Conservation (phyloP, 1,140 invertebrate genomes). For the Aleiodes sp. region DNA sequence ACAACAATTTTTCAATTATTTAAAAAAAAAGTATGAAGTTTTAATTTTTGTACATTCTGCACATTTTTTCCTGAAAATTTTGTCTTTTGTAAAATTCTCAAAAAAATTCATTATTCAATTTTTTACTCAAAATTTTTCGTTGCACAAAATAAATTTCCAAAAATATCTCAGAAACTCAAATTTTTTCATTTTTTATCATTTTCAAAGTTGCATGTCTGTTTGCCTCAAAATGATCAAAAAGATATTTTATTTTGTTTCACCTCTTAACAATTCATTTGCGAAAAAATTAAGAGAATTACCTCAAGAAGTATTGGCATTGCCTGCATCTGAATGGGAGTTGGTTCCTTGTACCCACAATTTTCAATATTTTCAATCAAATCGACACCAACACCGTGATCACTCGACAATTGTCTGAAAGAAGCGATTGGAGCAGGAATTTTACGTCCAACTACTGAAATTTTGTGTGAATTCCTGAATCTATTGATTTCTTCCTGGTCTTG, state of each 20-base stretch:
- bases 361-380: slow-evolving; percentile 79
- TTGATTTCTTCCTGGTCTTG: slow-evolving; percentile 72
- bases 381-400: slow-evolving; percentile 68
- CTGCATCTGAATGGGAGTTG: slow-evolving; percentile 96
- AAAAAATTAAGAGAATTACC: slow-evolving; percentile 61
- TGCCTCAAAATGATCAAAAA: too few species aligned
- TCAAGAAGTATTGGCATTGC: slow-evolving; percentile 88
- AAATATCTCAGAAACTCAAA: too few species aligned
- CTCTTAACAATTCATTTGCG: too few species aligned
- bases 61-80: too few species aligned
- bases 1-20: neutral
- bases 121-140: too few species aligned
- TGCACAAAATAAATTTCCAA: too few species aligned
- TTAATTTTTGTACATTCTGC: neutral
- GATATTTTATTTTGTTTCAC: too few species aligned
- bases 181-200: slow-evolving; percentile 24
- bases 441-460: slow-evolving; percentile 80
- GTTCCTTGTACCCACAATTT: slow-evolving; percentile 77
- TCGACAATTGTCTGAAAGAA: slow-evolving; percentile 75
- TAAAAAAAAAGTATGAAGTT: slow-evolving; percentile 22
- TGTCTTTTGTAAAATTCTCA: too few species aligned
- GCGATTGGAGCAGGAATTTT: slow-evolving; percentile 79
- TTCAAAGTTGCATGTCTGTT: too few species aligned
- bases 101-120: too few species aligned
- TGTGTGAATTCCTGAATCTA: slow-evolving; percentile 77